These are phyloP conservation scores for Gorsachius goisagi DNA, from an alignment of 2,113 vertebrate genomes.

Conservation along the genomic window DNA sequence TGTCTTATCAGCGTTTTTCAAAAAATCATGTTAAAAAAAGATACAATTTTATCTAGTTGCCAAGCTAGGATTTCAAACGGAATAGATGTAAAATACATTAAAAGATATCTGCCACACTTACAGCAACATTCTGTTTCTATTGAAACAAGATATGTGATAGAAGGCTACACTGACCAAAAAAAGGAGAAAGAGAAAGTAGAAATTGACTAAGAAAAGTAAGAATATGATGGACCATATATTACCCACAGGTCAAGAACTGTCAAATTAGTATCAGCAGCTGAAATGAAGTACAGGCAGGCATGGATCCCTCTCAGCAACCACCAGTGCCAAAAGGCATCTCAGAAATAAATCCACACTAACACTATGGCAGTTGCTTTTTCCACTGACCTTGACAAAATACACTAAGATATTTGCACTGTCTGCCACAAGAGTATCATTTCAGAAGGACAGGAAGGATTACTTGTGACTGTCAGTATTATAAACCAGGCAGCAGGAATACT, in stretches of 20 bases:
- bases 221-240: not conserved
- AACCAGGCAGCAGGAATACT: not conserved
- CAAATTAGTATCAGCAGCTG: conserved; percentile 33
- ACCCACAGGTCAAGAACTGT: conserved; percentile 41
- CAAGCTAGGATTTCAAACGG: not conserved
- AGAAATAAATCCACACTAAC: conserved; percentile 30
- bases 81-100: not conserved
- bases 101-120: not conserved
- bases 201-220: not conserved
- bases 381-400: conserved; percentile 47
- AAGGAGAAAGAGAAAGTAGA: not conserved
- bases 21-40: not conserved
- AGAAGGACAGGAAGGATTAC: not conserved
- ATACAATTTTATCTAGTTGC: not conserved
- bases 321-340: conserved; percentile 46
- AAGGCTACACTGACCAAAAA: not conserved
- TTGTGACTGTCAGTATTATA: not conserved
- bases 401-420: not conserved
- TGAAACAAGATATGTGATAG: not conserved
- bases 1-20: not conserved
- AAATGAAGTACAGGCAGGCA: conserved; percentile 21
- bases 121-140: not conserved
- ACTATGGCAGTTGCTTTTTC: conserved; percentile 26
- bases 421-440: not conserved
- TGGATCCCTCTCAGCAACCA: conserved; percentile 5